Conservation (phyloP, 2,888 invertebrate genomes). For the Sesamia inferens region DNA sequence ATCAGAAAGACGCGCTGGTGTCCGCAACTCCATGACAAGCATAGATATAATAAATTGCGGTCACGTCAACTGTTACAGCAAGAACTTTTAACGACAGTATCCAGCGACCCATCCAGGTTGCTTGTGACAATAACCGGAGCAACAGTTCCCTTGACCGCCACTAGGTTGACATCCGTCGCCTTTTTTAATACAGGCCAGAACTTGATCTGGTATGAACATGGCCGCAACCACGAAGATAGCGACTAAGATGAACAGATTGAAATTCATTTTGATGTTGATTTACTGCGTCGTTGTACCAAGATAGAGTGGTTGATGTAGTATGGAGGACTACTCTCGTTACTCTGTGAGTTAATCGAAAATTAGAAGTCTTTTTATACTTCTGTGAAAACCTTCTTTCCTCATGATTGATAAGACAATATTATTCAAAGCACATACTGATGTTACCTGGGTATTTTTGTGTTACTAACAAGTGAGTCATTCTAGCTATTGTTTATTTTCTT, state of each 20-base stretch:
- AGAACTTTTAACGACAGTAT: not conserved
- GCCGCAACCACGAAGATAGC: conserved; percentile 5
- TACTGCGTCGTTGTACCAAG: not conserved
- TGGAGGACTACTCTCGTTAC: not conserved
- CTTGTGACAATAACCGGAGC: conserved; percentile 8
- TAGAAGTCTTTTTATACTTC: not conserved
- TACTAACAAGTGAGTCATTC: too few species aligned
- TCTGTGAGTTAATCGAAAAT: not conserved
- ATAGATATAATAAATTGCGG: not conserved
- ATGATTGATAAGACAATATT: not conserved
- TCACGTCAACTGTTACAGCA: not conserved
- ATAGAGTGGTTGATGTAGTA: not conserved
- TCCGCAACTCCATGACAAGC: not conserved
- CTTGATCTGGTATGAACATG: conserved; percentile 10
- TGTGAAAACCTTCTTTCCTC: not conserved
- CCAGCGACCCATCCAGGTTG: conserved; percentile 1
- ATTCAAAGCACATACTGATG: not conserved
- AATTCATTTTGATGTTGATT: conserved; percentile 7
- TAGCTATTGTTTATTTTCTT: too few species aligned
- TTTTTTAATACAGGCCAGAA: conserved; percentile 1
- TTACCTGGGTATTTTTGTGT: too few species aligned
- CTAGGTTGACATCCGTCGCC: conserved; percentile 3
- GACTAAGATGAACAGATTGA: conserved; percentile 7
- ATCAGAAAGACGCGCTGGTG: not conserved
- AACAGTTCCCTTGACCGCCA: conserved; percentile 10